Conservation (phyloP, 2,113 vertebrate genomes). For the Eira barbara region DNA sequence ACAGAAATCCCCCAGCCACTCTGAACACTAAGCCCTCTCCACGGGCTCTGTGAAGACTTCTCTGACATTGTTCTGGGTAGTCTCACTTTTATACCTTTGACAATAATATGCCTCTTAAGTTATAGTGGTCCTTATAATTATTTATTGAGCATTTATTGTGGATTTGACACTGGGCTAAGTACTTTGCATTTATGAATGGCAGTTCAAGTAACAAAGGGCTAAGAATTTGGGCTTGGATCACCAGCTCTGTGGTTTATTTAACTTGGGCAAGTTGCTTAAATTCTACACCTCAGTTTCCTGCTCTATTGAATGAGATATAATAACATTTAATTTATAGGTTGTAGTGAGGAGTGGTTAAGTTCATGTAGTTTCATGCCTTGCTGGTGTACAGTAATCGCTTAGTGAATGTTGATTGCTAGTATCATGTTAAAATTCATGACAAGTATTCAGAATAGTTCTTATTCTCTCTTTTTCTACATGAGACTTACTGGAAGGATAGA, state of each 20-base stretch:
- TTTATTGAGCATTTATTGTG: neutral
- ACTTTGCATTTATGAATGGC: neutral
- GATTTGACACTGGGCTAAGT: neutral
- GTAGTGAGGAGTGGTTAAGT: neutral
- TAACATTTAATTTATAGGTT: neutral
- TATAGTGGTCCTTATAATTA: neutral
- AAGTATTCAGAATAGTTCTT: neutral
- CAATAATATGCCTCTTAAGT: neutral
- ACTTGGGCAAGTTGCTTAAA: neutral
- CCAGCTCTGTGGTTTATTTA: neutral
- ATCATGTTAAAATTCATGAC: neutral
- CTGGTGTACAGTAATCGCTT: neutral
- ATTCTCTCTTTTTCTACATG: neutral
- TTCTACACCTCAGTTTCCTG: neutral
- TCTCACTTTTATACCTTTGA: neutral
- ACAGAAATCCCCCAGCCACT: too few relatives aligned
- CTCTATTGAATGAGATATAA: neutral
- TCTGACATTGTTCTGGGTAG: neutral
- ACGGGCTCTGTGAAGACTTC: fast-evolving
- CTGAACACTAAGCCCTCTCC: fast-evolving
- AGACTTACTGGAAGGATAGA: neutral
- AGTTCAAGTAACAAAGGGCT: neutral
- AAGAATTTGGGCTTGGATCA: neutral
- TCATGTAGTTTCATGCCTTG: neutral
- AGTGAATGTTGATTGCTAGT: neutral